These are phyloP conservation scores for Muraenolepis orangiensis DNA, from an alignment of 2,797 vertebrate genomes.

Conservation along the genomic window DNA sequence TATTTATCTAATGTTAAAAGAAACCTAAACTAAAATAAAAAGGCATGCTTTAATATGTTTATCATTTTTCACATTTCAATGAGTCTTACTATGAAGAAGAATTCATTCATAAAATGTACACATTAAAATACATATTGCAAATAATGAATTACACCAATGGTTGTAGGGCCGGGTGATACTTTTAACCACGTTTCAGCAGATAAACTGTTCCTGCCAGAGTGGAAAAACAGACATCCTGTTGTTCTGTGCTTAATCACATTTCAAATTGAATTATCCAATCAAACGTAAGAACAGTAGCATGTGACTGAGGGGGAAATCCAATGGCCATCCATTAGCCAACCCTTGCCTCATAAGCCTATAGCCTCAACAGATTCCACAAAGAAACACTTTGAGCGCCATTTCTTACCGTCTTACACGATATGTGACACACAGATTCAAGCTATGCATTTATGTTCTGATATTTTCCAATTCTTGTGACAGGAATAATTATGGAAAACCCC, in stretches of 20 bases:
- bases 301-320: conserved; percentile 33
- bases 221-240: conserved; percentile 1
- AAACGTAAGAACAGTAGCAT: conserved; percentile 18
- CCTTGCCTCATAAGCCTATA: neutral
- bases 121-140: neutral
- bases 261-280: conserved; percentile 36
- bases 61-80: too few relatives aligned
- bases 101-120: neutral
- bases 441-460: neutral
- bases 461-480: neutral
- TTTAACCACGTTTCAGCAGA: conserved; percentile 8
- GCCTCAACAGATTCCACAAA: neutral
- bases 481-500: neutral
- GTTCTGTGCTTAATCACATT: conserved; percentile 24
- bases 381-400: neutral
- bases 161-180: neutral
- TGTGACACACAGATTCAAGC: neutral
- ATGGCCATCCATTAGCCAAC: conserved; percentile 15
- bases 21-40: too few relatives aligned
- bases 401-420: neutral
- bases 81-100: neutral
- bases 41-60: too few relatives aligned
- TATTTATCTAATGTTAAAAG: neutral
- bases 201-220: neutral
- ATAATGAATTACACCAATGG: neutral